phyloP scores from a whole-genome alignment of 1,140 invertebrate genomes.

The Physella acuta region DNA sequence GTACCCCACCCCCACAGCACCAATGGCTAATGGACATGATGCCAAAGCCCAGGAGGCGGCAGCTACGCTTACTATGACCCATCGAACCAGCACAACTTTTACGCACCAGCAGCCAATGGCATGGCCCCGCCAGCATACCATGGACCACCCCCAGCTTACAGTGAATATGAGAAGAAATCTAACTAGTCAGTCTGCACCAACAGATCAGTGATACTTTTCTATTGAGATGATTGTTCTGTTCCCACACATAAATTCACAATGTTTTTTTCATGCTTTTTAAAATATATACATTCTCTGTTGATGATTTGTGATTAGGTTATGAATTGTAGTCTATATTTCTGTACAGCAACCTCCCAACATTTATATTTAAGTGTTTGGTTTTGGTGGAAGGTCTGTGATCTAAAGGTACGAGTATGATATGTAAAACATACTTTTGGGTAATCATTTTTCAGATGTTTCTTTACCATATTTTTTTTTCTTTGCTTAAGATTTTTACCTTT shows the following conservation, averaged over 20 bases:
- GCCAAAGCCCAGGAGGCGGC: conserved; percentile 85
- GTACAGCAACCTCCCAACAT: neutral
- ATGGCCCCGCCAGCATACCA: conserved; percentile 26
- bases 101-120: conserved; percentile 72
- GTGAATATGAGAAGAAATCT: conserved; percentile 49
- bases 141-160: conserved; percentile 46
- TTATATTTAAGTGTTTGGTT: neutral
- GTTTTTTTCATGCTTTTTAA: neutral
- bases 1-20: conserved; percentile 29
- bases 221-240: neutral
- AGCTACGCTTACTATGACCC: conserved; percentile 84
- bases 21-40: conserved; percentile 56
- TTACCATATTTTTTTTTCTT: too few species aligned
- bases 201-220: neutral
- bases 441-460: too few species aligned
- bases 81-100: conserved; percentile 78
- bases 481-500: too few species aligned
- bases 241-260: neutral
- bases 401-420: too few species aligned
- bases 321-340: neutral
- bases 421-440: too few species aligned
- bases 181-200: conserved; percentile 16
- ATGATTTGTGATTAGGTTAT: neutral
- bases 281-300: neutral
- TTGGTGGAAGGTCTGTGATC: too few species aligned